Base-by-base conservation (phyloP, 2,113 vertebrate genomes). In the Calidris pugnax region DNA sequence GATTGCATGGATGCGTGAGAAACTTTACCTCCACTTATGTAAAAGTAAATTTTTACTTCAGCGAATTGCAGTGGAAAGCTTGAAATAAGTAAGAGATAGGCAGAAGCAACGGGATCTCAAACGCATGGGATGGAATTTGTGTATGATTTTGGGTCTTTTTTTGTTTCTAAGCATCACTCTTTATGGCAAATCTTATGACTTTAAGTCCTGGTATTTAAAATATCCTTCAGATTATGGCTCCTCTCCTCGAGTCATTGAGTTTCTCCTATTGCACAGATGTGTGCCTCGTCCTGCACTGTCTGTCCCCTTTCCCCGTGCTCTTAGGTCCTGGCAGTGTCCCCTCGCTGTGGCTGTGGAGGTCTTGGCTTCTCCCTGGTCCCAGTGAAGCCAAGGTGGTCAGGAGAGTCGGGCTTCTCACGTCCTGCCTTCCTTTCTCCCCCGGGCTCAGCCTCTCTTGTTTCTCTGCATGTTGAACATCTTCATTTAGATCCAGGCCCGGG, bases 271-370 rank as follows among this genome's bases (percentile, higher is more conserved):
- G 20, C 30, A 43, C 28, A 48, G 35, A 32, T 23, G 6, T 6
- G 24, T 67, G 24, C 30, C n/a, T 68, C 30, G 17, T 53, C 55
- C 60, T 15, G 30, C 26, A 30, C 19, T 19, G 22, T 64, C 23
- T 43, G n/a, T 75, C 53, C 37, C 51, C 24, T 35, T 64, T 76
- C 33, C 30, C 32, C 4, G 1, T 26, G 57, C 48, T 72, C 32
- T 50, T 26, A 12, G 35, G 37, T 57, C 18, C 51, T 57, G 60
- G 51, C 39, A 67, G 20, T 14, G 28, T 35, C 73, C 23, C 39
- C 18, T 68, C 12, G 2, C 22, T 2, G 1, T 28, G 32, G 9
- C 60, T 74, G 1, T 0, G 2, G 37, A 64, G 30, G 15, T 71
- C 60, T 33, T 55, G 35, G 19, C 47, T 85, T 79, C 51, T 28